Conservation (phyloP, 2,888 invertebrate genomes). For the Rhagophthalmus giganteus region DNA sequence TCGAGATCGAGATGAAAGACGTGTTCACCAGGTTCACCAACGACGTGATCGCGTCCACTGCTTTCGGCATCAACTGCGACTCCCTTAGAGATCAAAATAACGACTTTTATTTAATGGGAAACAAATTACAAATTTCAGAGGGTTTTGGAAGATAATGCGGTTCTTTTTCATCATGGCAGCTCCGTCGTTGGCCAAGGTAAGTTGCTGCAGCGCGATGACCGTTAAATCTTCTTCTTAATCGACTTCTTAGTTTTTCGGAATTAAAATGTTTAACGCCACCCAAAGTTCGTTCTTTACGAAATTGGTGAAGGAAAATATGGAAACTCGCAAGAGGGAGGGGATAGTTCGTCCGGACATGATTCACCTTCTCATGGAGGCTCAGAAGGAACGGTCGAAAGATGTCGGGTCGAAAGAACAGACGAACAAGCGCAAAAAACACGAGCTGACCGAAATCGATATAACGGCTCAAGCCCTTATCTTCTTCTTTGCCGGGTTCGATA, state of each 20-base stretch:
- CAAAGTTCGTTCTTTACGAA: background rate
- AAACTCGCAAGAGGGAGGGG: background rate
- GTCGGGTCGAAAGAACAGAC: no score
- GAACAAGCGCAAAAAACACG: background rate
- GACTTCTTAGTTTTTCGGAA: background rate
- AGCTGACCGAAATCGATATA: slow-evolving; percentile 55
- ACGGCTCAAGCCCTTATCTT: slow-evolving; percentile 61
- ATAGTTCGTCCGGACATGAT: slow-evolving; percentile 15
- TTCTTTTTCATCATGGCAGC: background rate
- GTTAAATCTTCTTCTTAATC: no score
- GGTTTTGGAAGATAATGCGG: slow-evolving; percentile 7
- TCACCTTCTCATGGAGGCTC: background rate
- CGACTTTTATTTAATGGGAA: slow-evolving; percentile 58
- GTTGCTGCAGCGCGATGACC: background rate
- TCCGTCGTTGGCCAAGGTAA: slow-evolving; percentile 3
- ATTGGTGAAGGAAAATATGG: background rate
- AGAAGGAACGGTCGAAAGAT: background rate
- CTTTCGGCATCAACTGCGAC: slow-evolving; percentile 58
- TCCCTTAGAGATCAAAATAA: slow-evolving; percentile 58
- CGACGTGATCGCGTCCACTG: slow-evolving; percentile 58
- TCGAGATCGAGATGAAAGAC: slow-evolving; percentile 53
- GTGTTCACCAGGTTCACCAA: slow-evolving; percentile 54
- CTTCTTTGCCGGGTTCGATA: slow-evolving; percentile 60
- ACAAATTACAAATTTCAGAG: slow-evolving; percentile 51
- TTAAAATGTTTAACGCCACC: background rate